Base-by-base conservation (phyloP, 2,888 invertebrate genomes). In the Nephrotoma appendiculata region DNA sequence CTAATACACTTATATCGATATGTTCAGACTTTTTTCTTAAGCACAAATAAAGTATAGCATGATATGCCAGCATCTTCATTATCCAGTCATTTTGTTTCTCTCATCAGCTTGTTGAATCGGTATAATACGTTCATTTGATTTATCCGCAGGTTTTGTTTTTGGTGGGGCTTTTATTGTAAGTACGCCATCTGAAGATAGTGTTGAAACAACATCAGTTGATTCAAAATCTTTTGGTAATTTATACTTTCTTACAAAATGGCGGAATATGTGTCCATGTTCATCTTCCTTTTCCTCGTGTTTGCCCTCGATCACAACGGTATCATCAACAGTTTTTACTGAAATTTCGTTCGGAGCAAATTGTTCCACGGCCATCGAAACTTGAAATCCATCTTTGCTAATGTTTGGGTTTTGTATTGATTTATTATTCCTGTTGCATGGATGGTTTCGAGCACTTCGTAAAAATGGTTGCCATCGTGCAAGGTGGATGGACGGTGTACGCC, bases 171-270 rank as follows among this genome's bases (percentile, higher is more conserved):
- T 94, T 86, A 96, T 94, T 0, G 95, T 96, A 52, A 96, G 92
- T 84, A 97, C 94, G 1, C 97, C 97, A 89, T 97, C 97, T 0
- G 96, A 95, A 6, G 96, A 96, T 44, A 97, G 92, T 5, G 94
- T 94, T 87, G 97, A 96, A 87, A 94, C 93, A 3, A 97, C 93
- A 89, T 95, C 94, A 5, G 94, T 93, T 4, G 95, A 93, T 87
- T 97, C 95, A 88, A 94, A 94, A 83, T 93, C 94, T 83, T 93
- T 91, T 4, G 96, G 96, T n/a, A 96, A 91, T 88, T 94, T 91
- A 90, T 96, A 96, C 87, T 93, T 93, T 87, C 97, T 93, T 4
- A 93, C 93, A 90, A 97, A 97, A 91, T 97, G 96, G 83, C 97
- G 93, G 6, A 96, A 95, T 87, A 97, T 95, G 90, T 92, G 95